These are phyloP conservation scores for Pygoscelis adeliae DNA, from an alignment of 2,113 vertebrate species.

Conservation along the genomic window DNA sequence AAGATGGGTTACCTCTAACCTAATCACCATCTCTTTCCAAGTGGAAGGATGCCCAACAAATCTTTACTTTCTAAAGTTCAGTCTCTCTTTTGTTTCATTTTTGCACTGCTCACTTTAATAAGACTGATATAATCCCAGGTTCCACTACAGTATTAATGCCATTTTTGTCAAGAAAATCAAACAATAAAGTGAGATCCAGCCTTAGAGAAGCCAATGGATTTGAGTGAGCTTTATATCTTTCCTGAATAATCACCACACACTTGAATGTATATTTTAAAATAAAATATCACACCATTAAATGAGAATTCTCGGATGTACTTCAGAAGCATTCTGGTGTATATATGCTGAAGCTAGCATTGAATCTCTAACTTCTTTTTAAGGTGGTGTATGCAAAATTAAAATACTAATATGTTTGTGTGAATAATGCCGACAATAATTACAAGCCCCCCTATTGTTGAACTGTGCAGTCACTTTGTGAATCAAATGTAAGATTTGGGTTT, in stretches of 20 bases:
- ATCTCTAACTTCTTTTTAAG: neutral
- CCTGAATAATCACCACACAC: neutral
- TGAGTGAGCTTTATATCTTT: neutral
- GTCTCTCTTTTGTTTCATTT: neutral
- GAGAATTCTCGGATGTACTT: neutral
- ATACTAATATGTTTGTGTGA: neutral
- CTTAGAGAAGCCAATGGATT: neutral
- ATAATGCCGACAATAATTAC: neutral
- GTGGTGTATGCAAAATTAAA: neutral
- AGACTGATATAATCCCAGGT: neutral
- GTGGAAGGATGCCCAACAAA: neutral
- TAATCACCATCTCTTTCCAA: neutral
- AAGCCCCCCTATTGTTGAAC: neutral
- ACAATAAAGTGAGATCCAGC: neutral
- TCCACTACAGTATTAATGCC: neutral
- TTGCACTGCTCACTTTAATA: neutral
- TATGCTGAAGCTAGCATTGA: neutral
- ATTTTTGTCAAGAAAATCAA: constrained; percentile 12
- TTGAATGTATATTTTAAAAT: constrained; percentile 2
- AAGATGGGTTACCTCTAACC: neutral
- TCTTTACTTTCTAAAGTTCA: neutral
- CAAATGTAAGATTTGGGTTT: neutral
- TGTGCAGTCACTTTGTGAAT: neutral
- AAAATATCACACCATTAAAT: constrained; percentile 9
- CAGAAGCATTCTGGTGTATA: neutral